Evolutionary conservation across 2,888 invertebrate genomes (phyloP).

Genomic region (Scaptomyza caliginosa): DNA sequence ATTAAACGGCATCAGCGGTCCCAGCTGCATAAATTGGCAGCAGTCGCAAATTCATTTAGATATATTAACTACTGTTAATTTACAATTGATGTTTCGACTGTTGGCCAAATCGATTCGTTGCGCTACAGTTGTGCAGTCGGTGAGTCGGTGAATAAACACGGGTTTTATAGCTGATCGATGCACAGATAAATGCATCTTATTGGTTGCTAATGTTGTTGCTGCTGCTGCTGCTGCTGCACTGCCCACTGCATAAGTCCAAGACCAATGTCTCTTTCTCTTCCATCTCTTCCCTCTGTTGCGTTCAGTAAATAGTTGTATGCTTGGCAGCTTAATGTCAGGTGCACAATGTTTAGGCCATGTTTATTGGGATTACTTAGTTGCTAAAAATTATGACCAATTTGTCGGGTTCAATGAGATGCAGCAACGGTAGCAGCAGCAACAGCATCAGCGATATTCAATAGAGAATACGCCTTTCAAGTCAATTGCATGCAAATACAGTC

Average conservation of each 20-base stretch:
- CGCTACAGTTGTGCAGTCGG: constrained; percentile 40
- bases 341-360: constrained; percentile 77
- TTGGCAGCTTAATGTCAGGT: constrained; percentile 78
- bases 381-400: constrained; percentile 81
- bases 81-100: constrained; percentile 66
- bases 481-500: constrained; percentile 74
- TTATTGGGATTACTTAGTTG: constrained; percentile 80
- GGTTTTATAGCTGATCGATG: constrained; percentile 63
- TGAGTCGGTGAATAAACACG: constrained; percentile 13
- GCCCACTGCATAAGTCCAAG: constrained; percentile 44
- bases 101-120: constrained; percentile 66
- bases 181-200: constrained; percentile 75
- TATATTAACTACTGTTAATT: constrained; percentile 73
- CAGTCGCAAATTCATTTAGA: constrained; percentile 55
- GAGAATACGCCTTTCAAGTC: constrained; percentile 68
- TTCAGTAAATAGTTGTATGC: constrained; percentile 12
- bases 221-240: constrained; percentile 14
- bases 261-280: constrained; percentile 25
- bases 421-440: constrained; percentile 17
- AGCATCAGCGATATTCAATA: constrained; percentile 30
- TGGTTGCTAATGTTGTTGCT: constrained; percentile 36
- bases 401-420: constrained; percentile 71
- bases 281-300: not conserved
- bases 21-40: constrained; percentile 61
- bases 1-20: constrained; percentile 40